Evolutionary conservation across 2,888 invertebrate species (phyloP).

Genomic region (Agonopterix heracliana): DNA sequence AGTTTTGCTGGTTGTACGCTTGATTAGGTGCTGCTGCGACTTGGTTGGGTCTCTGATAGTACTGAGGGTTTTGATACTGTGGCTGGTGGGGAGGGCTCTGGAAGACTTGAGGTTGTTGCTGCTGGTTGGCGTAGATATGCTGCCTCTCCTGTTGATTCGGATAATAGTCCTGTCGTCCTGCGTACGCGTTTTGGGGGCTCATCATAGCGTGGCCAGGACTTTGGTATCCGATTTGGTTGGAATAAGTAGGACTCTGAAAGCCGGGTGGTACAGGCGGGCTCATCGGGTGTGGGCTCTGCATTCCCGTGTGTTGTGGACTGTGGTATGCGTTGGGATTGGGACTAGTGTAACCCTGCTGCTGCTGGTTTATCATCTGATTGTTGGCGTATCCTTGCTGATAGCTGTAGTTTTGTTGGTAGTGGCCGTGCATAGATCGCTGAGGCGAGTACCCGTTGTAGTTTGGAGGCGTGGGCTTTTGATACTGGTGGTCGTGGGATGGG

Average conservation of each 20-base stretch:
- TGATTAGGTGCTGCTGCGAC: slow-evolving; percentile 34
- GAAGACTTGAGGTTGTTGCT: slow-evolving; percentile 32
- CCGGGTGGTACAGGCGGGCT: slow-evolving; percentile 53
- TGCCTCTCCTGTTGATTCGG: slow-evolving; percentile 55
- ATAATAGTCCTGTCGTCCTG: slow-evolving; percentile 55
- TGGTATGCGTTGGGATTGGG: slow-evolving; percentile 56
- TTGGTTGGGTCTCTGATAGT: slow-evolving; percentile 57
- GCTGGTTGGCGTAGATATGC: slow-evolving; percentile 45
- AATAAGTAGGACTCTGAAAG: slow-evolving; percentile 62
- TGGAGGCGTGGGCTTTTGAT: slow-evolving; percentile 52
- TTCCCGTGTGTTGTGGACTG: slow-evolving; percentile 59
- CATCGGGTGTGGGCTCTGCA: slow-evolving; percentile 61
- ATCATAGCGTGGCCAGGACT: slow-evolving; percentile 60
- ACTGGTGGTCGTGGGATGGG: slow-evolving; percentile 65
- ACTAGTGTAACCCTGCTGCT: slow-evolving; percentile 53
- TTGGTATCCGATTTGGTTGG: slow-evolving; percentile 57
- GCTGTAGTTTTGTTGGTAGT: slow-evolving; percentile 58
- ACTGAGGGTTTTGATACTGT: slow-evolving; percentile 59
- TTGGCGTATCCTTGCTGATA: slow-evolving; percentile 56
- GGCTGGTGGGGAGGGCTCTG: slow-evolving; percentile 65
- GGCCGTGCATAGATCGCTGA: slow-evolving; percentile 52
- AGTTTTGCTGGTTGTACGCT: slow-evolving; percentile 49
- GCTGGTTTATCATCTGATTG: slow-evolving; percentile 52
- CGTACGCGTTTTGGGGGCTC: slow-evolving; percentile 55
- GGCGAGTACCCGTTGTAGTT: slow-evolving; percentile 60